Evolutionary conservation across 2,113 vertebrate genomes (phyloP).

Genomic region (Rhineura floridana): DNA sequence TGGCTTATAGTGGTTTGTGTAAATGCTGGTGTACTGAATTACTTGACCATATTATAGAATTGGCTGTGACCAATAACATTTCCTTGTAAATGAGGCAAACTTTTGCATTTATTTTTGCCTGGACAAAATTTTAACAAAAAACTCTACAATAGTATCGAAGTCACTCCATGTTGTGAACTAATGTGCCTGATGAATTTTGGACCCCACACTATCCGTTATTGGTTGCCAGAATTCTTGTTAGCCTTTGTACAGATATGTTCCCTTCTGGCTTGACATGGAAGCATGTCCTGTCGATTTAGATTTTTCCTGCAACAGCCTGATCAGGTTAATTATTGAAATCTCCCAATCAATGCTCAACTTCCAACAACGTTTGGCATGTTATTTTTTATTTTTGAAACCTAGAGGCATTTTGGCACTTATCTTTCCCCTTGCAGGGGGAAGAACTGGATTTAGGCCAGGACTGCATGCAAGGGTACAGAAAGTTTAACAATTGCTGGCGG

Average conservation of each 20-base stretch:
- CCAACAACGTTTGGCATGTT: neutral
- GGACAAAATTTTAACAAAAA: neutral
- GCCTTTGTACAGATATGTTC: neutral
- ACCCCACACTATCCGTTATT: neutral
- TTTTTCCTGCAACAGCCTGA: neutral
- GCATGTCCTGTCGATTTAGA: neutral
- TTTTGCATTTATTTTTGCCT: neutral
- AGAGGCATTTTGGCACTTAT: slow-evolving; percentile 16
- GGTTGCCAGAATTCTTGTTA: neutral
- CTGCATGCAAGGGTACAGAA: neutral
- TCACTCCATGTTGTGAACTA: neutral
- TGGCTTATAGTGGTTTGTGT: neutral
- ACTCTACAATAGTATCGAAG: neutral
- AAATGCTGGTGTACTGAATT: neutral
- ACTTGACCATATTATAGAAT: neutral
- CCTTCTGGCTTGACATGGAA: neutral
- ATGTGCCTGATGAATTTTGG: neutral
- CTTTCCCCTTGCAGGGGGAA: neutral
- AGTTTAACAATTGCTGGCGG: slow-evolving; percentile 19
- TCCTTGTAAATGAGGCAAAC: neutral
- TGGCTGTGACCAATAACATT: neutral
- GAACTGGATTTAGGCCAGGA: slow-evolving; percentile 9
- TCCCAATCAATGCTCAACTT: neutral
- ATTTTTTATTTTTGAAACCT: slow-evolving; percentile 22
- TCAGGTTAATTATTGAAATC: neutral